Base-by-base conservation (phyloP, 2,888 invertebrate genomes). In the Sinodicranocentrus sp. region DNA sequence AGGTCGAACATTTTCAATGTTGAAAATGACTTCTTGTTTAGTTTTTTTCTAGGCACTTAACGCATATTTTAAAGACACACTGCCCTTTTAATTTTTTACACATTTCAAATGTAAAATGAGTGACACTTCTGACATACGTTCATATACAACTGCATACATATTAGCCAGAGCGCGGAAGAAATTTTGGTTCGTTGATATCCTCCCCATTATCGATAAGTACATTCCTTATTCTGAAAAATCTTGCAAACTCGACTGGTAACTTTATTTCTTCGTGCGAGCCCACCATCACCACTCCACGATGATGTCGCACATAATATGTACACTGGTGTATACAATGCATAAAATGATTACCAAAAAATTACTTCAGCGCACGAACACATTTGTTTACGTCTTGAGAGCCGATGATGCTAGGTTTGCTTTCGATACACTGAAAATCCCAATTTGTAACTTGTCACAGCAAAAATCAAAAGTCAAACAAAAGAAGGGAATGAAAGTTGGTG, bases 401-500 rank as follows among this genome's bases (percentile, higher is more conserved):
- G n/a, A 48, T n/a, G 48, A 48, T 48, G 48, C 5, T 48, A 3
- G n/a, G 5, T 2, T 10, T 48, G 61, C 17, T 33, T 63, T 39
- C 63, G 39, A 63, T 63, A 5, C 63, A 63, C 28, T 28, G 23
- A 19, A 28, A 26, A 17, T 63, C n/a, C 10, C 63, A 63, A 63
- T 63, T 63, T 39, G 28, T 63, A 17, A 39, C 15, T n/a, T 57
- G 57, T 52, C 52, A 52, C 52, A 17, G 19, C 3, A 52, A 23
- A 23, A n/a, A 10, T 25, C 13, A 25, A 63, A 39, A 63, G 33
- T 63, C 15, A 44, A 28, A 67, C 21, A 44, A 44, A 43, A n/a
- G 23, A 43, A n/a, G 44, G 15, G 43, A 67, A 67, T 67, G 67
- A 67, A 67, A 67, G 67, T 67, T 67, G 67, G 3, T 65, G 43